Evolutionary conservation across 2,888 invertebrate genomes (phyloP), one percentile per base, ranked within the genome.

Genomic region (Hypomecis atomaria): DNA sequence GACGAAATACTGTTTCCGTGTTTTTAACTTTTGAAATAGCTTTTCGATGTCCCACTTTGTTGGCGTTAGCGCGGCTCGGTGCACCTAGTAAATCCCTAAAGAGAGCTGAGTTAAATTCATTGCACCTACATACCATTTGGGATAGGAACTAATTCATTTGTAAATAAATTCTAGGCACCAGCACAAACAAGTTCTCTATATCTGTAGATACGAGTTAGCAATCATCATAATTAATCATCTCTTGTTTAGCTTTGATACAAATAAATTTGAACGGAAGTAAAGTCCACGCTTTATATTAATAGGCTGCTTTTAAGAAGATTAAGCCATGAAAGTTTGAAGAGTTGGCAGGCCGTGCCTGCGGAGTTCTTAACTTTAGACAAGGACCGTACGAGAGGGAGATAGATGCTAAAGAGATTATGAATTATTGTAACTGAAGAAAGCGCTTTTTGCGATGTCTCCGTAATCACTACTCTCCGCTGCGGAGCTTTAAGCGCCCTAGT

Each of bases 11-110:
- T 65, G 73, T 78, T 81, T 79, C 76, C 76, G 76, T 73, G 69
- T 79, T 81, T 83, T 83, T 78, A 80, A 80, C 78, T 79, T 78
- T 78, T 78, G 79, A 81, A 83, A 86, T 83, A 82, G 84, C 84
- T 78, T 82, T 85, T 78, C 81, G 75, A 80, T 85, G 85, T 85
- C 81, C 79, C 81, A 82, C 79, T 84, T 79, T 78, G 77, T 75
- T 66, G 70, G 74, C 70, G 78, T 76, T 78, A 75, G 67, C 70
- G 65, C 78, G 78, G 72, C 69, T 74, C 73, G 69, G 68, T 77
- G 78, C 78, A 72, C 77, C 59, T 73, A 66, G 78, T 74, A 76
- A 82, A 84, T 81, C 81, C 78, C 79, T 71, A 70, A 62, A 72
- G 72, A 70, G 73, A 73, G 71, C 71, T 76, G 70, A 73, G 73